These are phyloP conservation scores for Hymenopus coronatus DNA, from an alignment of 2,888 invertebrate species.

Conservation along the genomic window DNA sequence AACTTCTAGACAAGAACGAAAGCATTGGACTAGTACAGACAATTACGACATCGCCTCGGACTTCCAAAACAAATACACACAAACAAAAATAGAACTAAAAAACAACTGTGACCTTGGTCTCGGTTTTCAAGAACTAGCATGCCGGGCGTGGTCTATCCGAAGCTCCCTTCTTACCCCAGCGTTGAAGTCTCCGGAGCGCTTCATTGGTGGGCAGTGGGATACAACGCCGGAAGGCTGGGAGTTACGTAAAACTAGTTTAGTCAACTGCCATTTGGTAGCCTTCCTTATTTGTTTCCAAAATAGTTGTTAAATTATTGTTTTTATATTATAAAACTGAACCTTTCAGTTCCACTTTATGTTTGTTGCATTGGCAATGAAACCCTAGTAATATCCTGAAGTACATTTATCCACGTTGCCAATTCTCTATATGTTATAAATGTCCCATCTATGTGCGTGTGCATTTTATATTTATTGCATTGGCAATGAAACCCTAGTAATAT, in stretches of 20 bases:
- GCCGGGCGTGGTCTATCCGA: neutral
- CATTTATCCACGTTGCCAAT: no score
- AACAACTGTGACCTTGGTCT: neutral
- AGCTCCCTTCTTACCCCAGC: neutral
- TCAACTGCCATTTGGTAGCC: neutral
- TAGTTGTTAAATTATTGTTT: no score
- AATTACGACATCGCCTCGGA: neutral
- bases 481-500: no score
- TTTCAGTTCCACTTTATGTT: no score
- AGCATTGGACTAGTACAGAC: neutral
- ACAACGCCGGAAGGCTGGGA: neutral
- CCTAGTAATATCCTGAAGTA: no score
- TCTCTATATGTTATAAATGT: no score
- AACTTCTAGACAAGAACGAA: neutral
- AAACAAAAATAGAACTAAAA: neutral
- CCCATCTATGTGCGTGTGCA: no score
- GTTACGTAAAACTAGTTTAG: neutral
- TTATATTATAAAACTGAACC: no score
- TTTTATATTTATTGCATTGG: no score
- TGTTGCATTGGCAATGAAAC: no score
- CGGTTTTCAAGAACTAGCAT: neutral
- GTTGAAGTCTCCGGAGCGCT: neutral
- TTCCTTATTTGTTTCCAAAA: neutral
- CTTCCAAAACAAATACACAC: neutral
- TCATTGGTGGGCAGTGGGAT: neutral